Evolutionary conservation across 2,888 invertebrate species (phyloP), one percentile per base, ranked within the genome.

Genomic region (Sminthurinus aureus): DNA sequence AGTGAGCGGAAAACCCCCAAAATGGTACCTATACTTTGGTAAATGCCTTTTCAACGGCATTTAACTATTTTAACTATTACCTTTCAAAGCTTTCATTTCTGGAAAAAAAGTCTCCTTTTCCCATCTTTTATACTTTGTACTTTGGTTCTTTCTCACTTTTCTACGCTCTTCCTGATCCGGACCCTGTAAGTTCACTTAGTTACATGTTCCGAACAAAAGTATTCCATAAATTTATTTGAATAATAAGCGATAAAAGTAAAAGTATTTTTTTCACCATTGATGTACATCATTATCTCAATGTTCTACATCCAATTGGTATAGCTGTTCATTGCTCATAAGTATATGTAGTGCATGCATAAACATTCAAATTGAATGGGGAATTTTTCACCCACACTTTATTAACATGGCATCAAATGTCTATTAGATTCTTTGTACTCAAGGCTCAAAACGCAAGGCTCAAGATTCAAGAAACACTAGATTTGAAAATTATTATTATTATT

Each of bases 231-330:
- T 76, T 76, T 76, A 76, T 76, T 76, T 51, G 50, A 51, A 75
- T 75, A 76, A 76, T 51, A 76, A 76, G 58, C 26, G 76, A 76
- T 76, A 76, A 76, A 73, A 73, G 73, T 73, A 24, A 73, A 76
- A 76, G 76, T 58, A 76, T 24, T 76, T 58, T 76, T 52, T 50
- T 58, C 24, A 3, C 24, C 58, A 76, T 58, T 22, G 20, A 6
- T 26, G 15, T 26, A 26, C 73, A 24, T 26, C 20, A 58, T 58
- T 38, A 38, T 38, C 38, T 4, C 38, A 38, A 38, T 38, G 38
- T 38, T n/a, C n/a, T n/a, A n/a, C n/a, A n/a, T n/a, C n/a, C n/a
- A n/a, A n/a, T n/a, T n/a, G n/a, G n/a, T n/a, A n/a, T n/a, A n/a
- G n/a, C n/a, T n/a, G n/a, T n/a, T n/a, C n/a, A n/a, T n/a, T n/a